Percentiles rank a stretch among this genome's conserved stretches.
Conservation (phyloP, 1,140 invertebrate species). For the Papilio aristodemus region DNA sequence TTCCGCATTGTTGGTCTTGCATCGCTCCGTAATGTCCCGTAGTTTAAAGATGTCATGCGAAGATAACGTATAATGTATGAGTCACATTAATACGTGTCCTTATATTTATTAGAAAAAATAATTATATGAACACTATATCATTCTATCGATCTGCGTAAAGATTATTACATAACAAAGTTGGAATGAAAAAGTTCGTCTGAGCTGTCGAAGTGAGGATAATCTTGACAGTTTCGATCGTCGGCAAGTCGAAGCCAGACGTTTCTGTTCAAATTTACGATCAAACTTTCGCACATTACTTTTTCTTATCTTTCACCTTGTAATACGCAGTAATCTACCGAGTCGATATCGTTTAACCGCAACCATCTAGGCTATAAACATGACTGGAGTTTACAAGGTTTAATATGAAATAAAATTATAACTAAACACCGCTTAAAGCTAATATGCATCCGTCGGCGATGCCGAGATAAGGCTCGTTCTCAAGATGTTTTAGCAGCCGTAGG, state of each 20-base stretch:
- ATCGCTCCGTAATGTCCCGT: too few species aligned
- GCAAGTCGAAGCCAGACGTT: slow-evolving; percentile 65
- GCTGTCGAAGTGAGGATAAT: slow-evolving; percentile 70
- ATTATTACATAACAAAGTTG: slow-evolving; percentile 54
- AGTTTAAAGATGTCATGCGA: too few species aligned
- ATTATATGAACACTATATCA: slow-evolving; percentile 12
- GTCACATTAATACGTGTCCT: not conserved
- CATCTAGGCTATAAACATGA: slow-evolving; percentile 36
- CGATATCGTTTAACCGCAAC: slow-evolving; percentile 39
- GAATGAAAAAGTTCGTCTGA: slow-evolving; percentile 57
- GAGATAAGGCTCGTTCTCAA: slow-evolving; percentile 53
- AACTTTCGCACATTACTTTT: slow-evolving; percentile 72
- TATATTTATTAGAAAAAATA: too few species aligned
- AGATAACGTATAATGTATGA: too few species aligned
- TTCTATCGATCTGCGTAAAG: slow-evolving; percentile 36
- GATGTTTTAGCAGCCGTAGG: slow-evolving; percentile 61
- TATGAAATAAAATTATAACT: slow-evolving; percentile 50
- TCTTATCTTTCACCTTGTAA: slow-evolving; percentile 63
- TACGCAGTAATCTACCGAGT: slow-evolving; percentile 57
- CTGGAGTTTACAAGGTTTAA: slow-evolving; percentile 34
- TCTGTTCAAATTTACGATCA: slow-evolving; percentile 65
- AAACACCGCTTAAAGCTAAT: slow-evolving; percentile 55
- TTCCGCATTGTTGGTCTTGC: too few species aligned
- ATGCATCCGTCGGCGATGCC: slow-evolving; percentile 60
- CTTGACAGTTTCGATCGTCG: slow-evolving; percentile 62